phyloP scores from a whole-genome alignment of 2,888 invertebrate genomes.

The Trypoxylon attenuatum region DNA sequence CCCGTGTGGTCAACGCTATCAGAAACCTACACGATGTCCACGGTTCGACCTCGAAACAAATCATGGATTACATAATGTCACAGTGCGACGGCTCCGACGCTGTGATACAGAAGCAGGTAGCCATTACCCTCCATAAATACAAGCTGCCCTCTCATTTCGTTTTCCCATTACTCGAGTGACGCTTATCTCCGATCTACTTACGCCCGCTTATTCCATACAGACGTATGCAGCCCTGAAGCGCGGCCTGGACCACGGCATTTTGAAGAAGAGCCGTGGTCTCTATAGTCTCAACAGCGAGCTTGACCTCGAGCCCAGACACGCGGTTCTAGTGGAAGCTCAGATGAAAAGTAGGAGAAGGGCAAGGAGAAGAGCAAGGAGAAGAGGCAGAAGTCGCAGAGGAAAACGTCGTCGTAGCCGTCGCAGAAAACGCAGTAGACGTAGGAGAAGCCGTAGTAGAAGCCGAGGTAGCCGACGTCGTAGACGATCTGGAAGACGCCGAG shows the following conservation, averaged over 20 bases:
- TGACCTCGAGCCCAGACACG: slow-evolving; percentile 10
- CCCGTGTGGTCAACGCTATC: slow-evolving; percentile 67
- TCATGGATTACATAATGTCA: slow-evolving; percentile 65
- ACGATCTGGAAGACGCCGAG: neutral
- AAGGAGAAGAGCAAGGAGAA: slow-evolving; percentile 10
- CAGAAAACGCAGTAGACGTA: slow-evolving; percentile 28
- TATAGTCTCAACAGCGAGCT: slow-evolving; percentile 59
- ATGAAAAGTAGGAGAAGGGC: slow-evolving; percentile 15
- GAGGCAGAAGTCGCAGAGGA: slow-evolving; percentile 4
- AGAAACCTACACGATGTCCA: slow-evolving; percentile 63
- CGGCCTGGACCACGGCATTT: slow-evolving; percentile 66
- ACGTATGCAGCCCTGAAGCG: slow-evolving; percentile 62
- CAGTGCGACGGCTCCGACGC: slow-evolving; percentile 59
- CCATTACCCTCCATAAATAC: no score
- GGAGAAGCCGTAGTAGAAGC: slow-evolving; percentile 7
- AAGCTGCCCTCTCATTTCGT: no score
- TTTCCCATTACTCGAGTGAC: neutral
- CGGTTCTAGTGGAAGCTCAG: slow-evolving; percentile 14
- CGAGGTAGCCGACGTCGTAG: neutral
- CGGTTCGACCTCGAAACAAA: slow-evolving; percentile 69
- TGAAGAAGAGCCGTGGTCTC: slow-evolving; percentile 57
- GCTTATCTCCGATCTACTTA: no score
- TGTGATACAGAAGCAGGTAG: slow-evolving; percentile 63
- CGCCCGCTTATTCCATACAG: no score
- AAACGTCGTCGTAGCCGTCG: slow-evolving; percentile 15